Evolutionary conservation across 2,888 invertebrate genomes (phyloP), one percentile per base, ranked within the genome.

Genomic region (Troides aeacus): DNA sequence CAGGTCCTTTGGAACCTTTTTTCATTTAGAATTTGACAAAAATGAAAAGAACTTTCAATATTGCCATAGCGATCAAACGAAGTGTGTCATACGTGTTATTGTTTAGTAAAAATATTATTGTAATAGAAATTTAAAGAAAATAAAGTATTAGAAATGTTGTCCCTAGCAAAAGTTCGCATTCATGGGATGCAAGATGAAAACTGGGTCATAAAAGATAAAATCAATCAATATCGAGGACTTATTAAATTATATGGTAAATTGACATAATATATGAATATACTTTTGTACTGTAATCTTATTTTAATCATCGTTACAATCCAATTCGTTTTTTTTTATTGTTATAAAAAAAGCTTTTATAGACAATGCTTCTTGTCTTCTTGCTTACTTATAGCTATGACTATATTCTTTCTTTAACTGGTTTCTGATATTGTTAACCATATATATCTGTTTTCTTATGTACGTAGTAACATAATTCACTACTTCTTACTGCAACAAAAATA

Each of bases 131-230:
- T 60, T 60, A 60, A 18, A 24, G 17, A n/a, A n/a, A 21, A 10
- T 21, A 6, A 42, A 18, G 15, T 61, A 58, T 50, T 39, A 64
- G 80, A 73, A 58, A 94, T 94, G 94, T 82, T 94, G 72, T 92
- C 94, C 2, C 93, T 93, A 17, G 93, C 93, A 36, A 94, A 94
- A 84, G 93, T 93, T 0, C 93, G 93, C 70, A 86, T 93, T 69
- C 94, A 95, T 85, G 94, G 94, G 46, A 94, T 95, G 93, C 93
- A 93, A 78, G 94, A 94, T 75, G 93, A 93, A 50, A 93, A 93
- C 80, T 95, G 95, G 95, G 93, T 94, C 2, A 94, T 94, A 62
- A 93, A 92, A 75, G 95, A 95, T 76, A 95, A 95, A 85, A 93
- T 95, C 60, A 93, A 92, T 67, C 95, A 95, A 79, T 95, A 95